Conservation (phyloP, 1,140 invertebrate genomes). For the Periplaneta americana region DNA sequence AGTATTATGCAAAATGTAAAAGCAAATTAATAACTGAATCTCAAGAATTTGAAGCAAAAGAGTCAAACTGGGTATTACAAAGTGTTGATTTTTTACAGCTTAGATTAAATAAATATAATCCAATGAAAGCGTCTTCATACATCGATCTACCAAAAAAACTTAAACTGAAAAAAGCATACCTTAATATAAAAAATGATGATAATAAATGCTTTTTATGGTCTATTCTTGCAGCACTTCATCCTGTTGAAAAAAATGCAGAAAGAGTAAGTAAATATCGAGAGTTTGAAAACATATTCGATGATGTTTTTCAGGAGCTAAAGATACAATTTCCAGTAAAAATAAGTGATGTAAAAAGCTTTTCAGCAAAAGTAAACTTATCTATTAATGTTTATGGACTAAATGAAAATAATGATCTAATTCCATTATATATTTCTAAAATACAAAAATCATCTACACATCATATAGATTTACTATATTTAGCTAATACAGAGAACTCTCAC, state of each 20-base stretch:
- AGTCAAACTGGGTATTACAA: not conserved
- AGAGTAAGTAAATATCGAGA: not conserved
- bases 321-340: not conserved
- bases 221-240: not conserved
- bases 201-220: conserved; percentile 2
- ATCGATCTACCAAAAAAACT: not conserved
- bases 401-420: not conserved
- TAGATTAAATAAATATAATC: not conserved
- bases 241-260: not conserved
- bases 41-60: not conserved
- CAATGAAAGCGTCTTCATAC: not conserved
- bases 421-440: not conserved
- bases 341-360: not conserved
- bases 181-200: not conserved
- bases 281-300: not conserved
- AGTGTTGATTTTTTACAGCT: not conserved
- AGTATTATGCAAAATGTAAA: not conserved
- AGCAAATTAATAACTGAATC: not conserved
- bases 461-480: not conserved
- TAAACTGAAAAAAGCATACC: not conserved
- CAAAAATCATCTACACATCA: not conserved
- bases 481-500: not conserved
- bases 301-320: not conserved
- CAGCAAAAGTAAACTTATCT: not conserved
- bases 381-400: not conserved